A percentile compares a stretch with the other conserved stretches of the same genome.
Conservation (phyloP, 2,113 vertebrate genomes). For the Mustela lutreola region DNA sequence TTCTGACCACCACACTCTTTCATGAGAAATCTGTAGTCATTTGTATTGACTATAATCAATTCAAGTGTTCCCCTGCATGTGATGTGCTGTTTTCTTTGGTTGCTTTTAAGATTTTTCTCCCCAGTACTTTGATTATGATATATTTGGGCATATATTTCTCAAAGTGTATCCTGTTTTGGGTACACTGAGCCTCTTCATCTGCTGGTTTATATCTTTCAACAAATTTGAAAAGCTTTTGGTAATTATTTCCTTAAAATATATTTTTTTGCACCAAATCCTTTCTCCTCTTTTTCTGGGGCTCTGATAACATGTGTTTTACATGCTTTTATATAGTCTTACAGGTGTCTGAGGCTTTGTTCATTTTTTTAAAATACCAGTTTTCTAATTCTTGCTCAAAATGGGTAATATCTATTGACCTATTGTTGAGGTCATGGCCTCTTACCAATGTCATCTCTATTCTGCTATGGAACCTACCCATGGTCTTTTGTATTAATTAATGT, state of each 20-base stretch:
- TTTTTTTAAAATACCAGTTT: neutral
- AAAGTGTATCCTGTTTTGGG: neutral
- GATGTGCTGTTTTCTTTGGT: neutral
- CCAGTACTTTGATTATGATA: neutral
- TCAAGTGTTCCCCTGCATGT: neutral
- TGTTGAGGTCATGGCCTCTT: neutral
- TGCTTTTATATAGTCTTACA: neutral
- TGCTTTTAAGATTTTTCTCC: neutral
- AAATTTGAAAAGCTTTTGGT: neutral
- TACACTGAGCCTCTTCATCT: neutral
- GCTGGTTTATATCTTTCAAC: neutral
- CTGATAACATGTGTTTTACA: neutral
- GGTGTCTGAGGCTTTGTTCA: neutral
- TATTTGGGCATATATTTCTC: neutral
- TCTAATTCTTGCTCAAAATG: neutral
- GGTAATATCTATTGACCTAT: neutral
- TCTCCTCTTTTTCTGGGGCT: neutral
- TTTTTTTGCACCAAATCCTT: neutral
- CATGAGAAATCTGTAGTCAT: neutral
- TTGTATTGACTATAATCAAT: neutral
- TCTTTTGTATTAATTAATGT: neutral
- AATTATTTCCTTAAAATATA: neutral
- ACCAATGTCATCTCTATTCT: neutral
- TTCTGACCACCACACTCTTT: neutral
- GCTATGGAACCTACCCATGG: neutral